phyloP scores from a whole-genome alignment of 2,888 invertebrate genomes.

The Leptarthrus brevirostris region DNA sequence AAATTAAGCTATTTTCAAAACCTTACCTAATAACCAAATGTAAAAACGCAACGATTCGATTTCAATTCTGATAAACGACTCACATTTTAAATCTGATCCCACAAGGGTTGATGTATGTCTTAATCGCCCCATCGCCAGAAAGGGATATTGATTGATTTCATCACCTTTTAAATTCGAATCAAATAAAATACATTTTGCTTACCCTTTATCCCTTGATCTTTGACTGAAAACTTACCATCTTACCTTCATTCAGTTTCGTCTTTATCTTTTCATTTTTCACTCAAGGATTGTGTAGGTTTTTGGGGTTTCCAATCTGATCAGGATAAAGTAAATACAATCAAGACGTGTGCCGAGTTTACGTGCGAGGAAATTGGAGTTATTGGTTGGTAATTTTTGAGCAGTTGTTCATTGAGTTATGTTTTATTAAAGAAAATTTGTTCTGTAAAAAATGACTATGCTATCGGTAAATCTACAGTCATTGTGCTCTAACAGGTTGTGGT shows the following conservation, averaged over 20 bases:
- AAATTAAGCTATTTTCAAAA: too few relatives aligned
- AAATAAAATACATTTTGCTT: neutral
- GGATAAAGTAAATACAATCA: neutral
- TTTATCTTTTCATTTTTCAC: neutral
- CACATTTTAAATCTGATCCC: neutral
- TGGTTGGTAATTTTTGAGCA: too few relatives aligned
- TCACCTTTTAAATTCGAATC: neutral
- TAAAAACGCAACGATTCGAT: too few relatives aligned
- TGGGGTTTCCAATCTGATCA: neutral
- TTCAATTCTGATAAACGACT: neutral
- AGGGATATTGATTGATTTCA: neutral
- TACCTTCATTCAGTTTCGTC: neutral
- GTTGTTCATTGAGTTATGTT: too few relatives aligned
- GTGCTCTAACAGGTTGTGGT: too few relatives aligned
- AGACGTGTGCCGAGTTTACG: neutral
- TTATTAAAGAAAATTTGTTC: too few relatives aligned
- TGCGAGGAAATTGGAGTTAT: too few relatives aligned
- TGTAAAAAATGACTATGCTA: too few relatives aligned
- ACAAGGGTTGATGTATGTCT: neutral
- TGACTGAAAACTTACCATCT: neutral
- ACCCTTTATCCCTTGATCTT: neutral
- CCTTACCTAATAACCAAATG: too few relatives aligned
- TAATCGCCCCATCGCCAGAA: neutral
- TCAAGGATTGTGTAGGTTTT: neutral
- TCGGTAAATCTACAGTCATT: too few relatives aligned